phyloP scores from a whole-genome alignment of 2,113 vertebrate genomes.

The Arenaria interpres region DNA sequence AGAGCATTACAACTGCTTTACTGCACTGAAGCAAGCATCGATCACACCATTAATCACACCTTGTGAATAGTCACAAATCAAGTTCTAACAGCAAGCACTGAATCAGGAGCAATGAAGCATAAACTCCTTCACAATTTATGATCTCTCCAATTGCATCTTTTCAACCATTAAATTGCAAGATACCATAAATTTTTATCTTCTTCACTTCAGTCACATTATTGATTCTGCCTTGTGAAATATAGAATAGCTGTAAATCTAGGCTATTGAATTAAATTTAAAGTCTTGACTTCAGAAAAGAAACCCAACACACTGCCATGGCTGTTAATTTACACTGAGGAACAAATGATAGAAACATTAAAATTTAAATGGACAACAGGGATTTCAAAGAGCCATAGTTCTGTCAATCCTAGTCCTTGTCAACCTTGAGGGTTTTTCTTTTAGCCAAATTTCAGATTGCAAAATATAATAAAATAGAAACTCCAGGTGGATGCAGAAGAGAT shows the following conservation, averaged over 20 bases:
- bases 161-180: conserved; percentile 99
- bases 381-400: conserved; percentile 82
- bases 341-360: conserved; percentile 99
- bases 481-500: background rate
- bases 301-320: conserved; percentile 90
- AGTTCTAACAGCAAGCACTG: conserved; percentile 99
- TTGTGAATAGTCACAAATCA: conserved; percentile 99
- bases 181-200: conserved; percentile 99
- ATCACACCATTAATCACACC: conserved; percentile 99
- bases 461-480: conserved; percentile 28
- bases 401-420: conserved; percentile 89
- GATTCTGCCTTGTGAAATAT: conserved; percentile 99
- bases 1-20: conserved; percentile 99
- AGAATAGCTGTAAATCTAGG: conserved; percentile 97
- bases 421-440: conserved; percentile 86
- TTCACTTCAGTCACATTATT: conserved; percentile 99
- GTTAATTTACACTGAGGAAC: conserved; percentile 99
- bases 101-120: conserved; percentile 99
- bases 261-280: conserved; percentile 98
- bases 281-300: conserved; percentile 95
- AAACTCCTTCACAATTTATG: conserved; percentile 99
- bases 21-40: conserved; percentile 93
- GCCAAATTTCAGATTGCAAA: conserved; percentile 70
- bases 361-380: conserved; percentile 94
- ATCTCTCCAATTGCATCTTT: conserved; percentile 99